Percentiles rank a stretch among this genome's conserved stretches.
These are phyloP conservation scores for Acridotheres tristis DNA, from an alignment of 2,797 vertebrate species.

Conservation along the genomic window DNA sequence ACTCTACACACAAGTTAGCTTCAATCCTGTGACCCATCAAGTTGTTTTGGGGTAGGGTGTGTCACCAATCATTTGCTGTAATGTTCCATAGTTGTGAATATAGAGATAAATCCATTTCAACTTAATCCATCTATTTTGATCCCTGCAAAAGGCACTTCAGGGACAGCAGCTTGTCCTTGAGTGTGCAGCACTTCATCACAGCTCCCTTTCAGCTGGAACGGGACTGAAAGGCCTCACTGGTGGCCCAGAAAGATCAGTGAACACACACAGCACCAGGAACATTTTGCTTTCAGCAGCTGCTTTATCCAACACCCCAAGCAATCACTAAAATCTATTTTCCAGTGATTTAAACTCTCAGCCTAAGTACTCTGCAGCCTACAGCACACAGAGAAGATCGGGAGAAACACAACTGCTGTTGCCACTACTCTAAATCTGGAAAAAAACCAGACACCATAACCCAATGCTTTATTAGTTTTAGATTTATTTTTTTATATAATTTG, in stretches of 20 bases:
- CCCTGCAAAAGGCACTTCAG: background rate
- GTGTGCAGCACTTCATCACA: background rate
- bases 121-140: background rate
- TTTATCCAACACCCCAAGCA: background rate
- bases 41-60: accelerated
- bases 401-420: background rate
- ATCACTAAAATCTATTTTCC: background rate
- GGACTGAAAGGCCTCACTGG: background rate
- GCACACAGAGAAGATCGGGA: background rate
- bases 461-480: background rate
- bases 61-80: background rate
- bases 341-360: background rate
- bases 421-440: background rate
- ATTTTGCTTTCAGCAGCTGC: background rate
- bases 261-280: background rate
- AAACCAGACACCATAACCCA: background rate
- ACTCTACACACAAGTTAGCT: background rate
- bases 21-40: background rate
- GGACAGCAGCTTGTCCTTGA: background rate
- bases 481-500: background rate
- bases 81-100: background rate
- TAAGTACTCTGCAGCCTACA: background rate
- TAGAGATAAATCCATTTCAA: background rate
- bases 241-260: background rate
- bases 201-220: background rate